Base-by-base conservation (phyloP, 2,797 vertebrate species). In the Distichodus sexfasciatus region DNA sequence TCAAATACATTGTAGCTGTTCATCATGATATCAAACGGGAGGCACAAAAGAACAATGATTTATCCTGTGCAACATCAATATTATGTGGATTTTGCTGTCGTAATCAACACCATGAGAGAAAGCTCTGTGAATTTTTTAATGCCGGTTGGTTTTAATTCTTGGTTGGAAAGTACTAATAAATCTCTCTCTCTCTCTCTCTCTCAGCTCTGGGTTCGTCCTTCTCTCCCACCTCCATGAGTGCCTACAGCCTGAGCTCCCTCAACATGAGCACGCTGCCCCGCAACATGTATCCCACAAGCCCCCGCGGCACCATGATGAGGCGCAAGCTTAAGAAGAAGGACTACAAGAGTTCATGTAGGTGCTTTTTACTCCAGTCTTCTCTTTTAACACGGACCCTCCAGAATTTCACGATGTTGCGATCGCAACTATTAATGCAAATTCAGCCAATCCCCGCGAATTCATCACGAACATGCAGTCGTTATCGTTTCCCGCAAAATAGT, bases 331-430 rank as follows among this genome's bases (percentile, higher is more conserved):
- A 97, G 88, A 99, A 98, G 91, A 99, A 99, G 86, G 96, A 98
- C 87, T 97, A 97, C 88, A 98, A 97, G 89, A 99, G 97, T 80
- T 98, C 95, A 81, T 46, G 96, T 98, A 93, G 89, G 96, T 94
- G n/a, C n/a, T n/a, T n/a, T n/a, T n/a, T n/a, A n/a, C n/a, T n/a
- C n/a, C n/a, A n/a, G n/a, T n/a, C n/a, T n/a, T n/a, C n/a, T n/a
- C n/a, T n/a, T n/a, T n/a, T n/a, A n/a, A n/a, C n/a, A n/a, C n/a
- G n/a, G n/a, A n/a, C n/a, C n/a, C n/a, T n/a, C n/a, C n/a, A n/a
- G n/a, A n/a, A n/a, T n/a, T n/a, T n/a, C n/a, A n/a, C n/a, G n/a
- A n/a, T n/a, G n/a, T n/a, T n/a, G n/a, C n/a, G n/a, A n/a, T n/a
- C n/a, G n/a, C n/a, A n/a, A n/a, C n/a, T n/a, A n/a, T n/a, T n/a